Evolutionary conservation across 2,888 invertebrate genomes (phyloP).

Genomic region (Colostygia pectinataria): DNA sequence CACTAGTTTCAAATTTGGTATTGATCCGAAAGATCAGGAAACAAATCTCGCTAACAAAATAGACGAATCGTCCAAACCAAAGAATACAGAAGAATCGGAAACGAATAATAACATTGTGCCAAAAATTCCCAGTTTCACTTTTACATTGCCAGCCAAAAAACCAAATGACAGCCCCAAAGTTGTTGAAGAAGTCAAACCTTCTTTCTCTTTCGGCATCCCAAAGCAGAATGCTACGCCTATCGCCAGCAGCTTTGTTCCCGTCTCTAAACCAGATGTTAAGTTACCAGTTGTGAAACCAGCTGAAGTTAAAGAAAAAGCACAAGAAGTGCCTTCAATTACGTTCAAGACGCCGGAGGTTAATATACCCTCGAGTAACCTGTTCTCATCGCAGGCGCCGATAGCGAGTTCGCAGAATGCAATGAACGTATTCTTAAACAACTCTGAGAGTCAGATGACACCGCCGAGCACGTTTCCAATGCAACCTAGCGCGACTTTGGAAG

Average conservation of each 20-base stretch:
- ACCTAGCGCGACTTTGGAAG: background rate
- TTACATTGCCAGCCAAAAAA: constrained; percentile 47
- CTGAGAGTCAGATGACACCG: constrained; percentile 2
- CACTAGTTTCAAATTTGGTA: constrained; percentile 64
- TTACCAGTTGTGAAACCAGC: constrained; percentile 25
- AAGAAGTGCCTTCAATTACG: constrained; percentile 54
- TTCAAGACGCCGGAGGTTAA: constrained; percentile 23
- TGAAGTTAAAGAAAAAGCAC: constrained; percentile 46
- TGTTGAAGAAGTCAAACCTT: constrained; percentile 42
- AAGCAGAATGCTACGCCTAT: constrained; percentile 30
- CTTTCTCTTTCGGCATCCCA: constrained; percentile 61
- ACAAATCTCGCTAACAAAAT: constrained; percentile 35
- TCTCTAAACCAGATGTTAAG: constrained; percentile 18
- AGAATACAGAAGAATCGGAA: constrained; percentile 51
- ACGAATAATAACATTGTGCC: constrained; percentile 62
- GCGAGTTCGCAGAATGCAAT: constrained; percentile 9
- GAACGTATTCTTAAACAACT: constrained; percentile 11
- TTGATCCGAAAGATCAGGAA: constrained; percentile 52
- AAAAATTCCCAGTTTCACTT: constrained; percentile 51
- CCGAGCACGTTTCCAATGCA: background rate
- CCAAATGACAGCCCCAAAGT: constrained; percentile 28
- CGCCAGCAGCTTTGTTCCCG: background rate
- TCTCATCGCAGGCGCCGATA: constrained; percentile 23
- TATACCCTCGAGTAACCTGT: constrained; percentile 22
- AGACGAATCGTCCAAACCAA: constrained; percentile 28